Base-by-base conservation (phyloP, 2,113 vertebrate species). In the Delphinus delphis region DNA sequence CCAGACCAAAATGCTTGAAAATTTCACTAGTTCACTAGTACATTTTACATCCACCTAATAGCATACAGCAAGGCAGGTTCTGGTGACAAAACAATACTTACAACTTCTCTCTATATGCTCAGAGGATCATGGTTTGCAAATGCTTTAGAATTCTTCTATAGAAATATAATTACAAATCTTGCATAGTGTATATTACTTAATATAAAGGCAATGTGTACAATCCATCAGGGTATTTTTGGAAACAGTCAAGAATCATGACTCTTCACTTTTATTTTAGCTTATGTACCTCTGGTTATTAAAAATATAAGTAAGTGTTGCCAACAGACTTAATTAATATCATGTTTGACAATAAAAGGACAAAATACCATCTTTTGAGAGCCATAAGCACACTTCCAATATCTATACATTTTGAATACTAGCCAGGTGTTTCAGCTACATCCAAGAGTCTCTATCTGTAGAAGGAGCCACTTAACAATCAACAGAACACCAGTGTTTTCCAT, bases 261-360 rank as follows among this genome's bases (percentile, higher is more conserved):
- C 21, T 90, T 73, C 17, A 70, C 7, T 87, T 90, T 84, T 95
- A 81, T 90, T 95, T 93, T 85, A 85, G 70, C 9, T 58, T 88
- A 92, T 80, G 36, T 15, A 88, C 33, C 20, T 88, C 25, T 90
- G 62, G 60, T 93, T 95, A 97, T 91, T 96, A 94, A 98, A 96
- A 94, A 76, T 92, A 94, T 80, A 97, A 92, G 88, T 85, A 62
- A 92, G 15, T 28, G 25, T 87, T 92, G 53, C 70, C 65, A 95
- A 88, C 44, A 77, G 31, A 94, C 73, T 95, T 97, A 92, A 84
- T 90, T 94, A 95, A 90, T 47, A 92, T 92, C 38, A 71, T 25
- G 23, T 85, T 68, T 12, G 21, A 33, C 81, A 81, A 55, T 12
- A 86, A 81, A 90, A 77, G 50, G 55, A 83, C 28, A 47, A 47